phyloP scores from a whole-genome alignment of 1,140 invertebrate species.

The Drosophila ercepeae region DNA sequence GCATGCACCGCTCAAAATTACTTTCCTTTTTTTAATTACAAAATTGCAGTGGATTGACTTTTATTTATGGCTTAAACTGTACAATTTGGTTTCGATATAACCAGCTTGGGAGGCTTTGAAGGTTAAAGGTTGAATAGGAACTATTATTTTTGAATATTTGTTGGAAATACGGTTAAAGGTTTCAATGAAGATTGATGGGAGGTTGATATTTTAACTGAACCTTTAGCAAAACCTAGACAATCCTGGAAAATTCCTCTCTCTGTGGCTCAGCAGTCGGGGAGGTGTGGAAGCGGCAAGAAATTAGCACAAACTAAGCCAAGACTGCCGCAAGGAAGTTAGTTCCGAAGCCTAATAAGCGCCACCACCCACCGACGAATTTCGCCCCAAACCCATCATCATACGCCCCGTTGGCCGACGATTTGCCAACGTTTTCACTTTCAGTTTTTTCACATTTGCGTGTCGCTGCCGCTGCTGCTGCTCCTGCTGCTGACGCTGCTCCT shows the following conservation, averaged over 20 bases:
- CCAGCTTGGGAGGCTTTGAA: too few species aligned
- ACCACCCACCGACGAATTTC: conserved; percentile 13
- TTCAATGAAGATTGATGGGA: too few species aligned
- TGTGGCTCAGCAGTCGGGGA: neutral
- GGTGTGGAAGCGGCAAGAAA: conserved; percentile 10
- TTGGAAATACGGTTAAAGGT: too few species aligned
- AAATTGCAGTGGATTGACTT: neutral
- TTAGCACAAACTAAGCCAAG: conserved; percentile 39
- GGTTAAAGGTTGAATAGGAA: too few species aligned
- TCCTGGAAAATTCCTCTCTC: neutral
- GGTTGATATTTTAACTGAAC: too few species aligned
- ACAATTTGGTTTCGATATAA: neutral
- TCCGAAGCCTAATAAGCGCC: conserved; percentile 47
- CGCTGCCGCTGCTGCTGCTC: conserved; percentile 15
- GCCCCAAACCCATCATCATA: conserved; percentile 21
- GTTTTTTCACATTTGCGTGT: conserved; percentile 43
- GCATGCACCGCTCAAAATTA: conserved; percentile 11
- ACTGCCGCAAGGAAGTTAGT: conserved; percentile 47
- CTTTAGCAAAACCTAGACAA: neutral
- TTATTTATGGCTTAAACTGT: neutral
- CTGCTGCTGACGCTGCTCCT: conserved; percentile 4
- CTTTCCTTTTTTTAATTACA: neutral
- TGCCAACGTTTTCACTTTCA: conserved; percentile 60
- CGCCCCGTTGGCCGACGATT: conserved; percentile 56
- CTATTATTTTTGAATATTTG: too few species aligned